A percentile compares a stretch with the other conserved stretches of the same genome.
Conservation (phyloP, 2,113 vertebrate genomes). For the Phainopepla nitens region DNA sequence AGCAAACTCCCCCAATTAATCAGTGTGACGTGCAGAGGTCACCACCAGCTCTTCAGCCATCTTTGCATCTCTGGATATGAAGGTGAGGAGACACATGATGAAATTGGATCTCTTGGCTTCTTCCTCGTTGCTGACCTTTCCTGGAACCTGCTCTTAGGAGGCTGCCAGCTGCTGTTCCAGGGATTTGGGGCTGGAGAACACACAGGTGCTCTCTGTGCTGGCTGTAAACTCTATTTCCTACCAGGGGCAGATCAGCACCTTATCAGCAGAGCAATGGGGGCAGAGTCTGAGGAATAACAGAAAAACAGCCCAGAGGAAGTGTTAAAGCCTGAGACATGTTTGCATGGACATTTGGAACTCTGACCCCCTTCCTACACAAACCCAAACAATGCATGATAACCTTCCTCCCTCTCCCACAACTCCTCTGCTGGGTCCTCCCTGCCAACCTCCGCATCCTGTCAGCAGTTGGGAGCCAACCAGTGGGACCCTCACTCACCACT, state of each 20-base stretch:
- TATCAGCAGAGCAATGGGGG: background rate
- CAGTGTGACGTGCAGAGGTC: slow-evolving; percentile 16
- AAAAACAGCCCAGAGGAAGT: background rate
- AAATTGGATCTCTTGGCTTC: background rate
- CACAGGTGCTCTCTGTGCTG: background rate
- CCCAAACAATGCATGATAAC: background rate
- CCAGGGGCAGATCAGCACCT: background rate
- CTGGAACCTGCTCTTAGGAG: background rate
- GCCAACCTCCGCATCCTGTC: background rate
- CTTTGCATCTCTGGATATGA: background rate
- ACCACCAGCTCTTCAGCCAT: background rate
- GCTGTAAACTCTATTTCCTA: accelerated
- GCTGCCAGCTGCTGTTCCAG: background rate
- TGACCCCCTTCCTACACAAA: background rate
- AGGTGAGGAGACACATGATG: background rate
- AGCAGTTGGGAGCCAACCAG: background rate
- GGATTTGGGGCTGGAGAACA: background rate
- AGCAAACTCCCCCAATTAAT: slow-evolving; percentile 34
- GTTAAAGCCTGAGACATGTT: background rate
- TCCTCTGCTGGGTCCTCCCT: background rate
- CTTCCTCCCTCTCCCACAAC: background rate
- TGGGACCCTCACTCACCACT: background rate
- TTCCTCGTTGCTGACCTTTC: background rate
- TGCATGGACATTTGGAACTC: background rate
- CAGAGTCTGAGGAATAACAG: background rate